These are phyloP conservation scores for Drosophila paramelanica DNA, from an alignment of 2,888 invertebrate species.

Conservation along the genomic window DNA sequence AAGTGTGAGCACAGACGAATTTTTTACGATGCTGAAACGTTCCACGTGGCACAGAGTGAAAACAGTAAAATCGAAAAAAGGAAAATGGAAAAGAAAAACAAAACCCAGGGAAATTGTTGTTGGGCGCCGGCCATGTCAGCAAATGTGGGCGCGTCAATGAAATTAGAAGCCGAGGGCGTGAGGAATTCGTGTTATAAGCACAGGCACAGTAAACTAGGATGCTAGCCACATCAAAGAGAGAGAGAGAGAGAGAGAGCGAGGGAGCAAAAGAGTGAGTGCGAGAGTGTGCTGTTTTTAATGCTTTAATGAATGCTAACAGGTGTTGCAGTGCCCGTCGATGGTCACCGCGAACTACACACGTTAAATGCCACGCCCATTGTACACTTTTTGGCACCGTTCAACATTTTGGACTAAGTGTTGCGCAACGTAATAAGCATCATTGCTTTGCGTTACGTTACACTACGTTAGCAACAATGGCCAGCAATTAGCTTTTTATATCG, in stretches of 20 bases:
- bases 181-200: neutral
- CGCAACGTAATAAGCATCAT: constrained; percentile 60
- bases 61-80: constrained; percentile 1
- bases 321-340: constrained; percentile 43
- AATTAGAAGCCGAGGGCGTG: constrained; percentile 42
- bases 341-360: constrained; percentile 21
- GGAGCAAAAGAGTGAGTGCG: neutral
- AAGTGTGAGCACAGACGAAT: constrained; percentile 70
- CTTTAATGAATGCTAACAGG: constrained; percentile 58
- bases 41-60: constrained; percentile 34
- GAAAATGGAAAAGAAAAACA: constrained; percentile 5
- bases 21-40: constrained; percentile 48
- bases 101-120: neutral
- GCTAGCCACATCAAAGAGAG: constrained; percentile 17
- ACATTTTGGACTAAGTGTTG: constrained; percentile 47
- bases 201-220: constrained; percentile 22
- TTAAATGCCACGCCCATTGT: constrained; percentile 14
- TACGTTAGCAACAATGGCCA: constrained; percentile 57
- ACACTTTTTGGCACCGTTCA: constrained; percentile 26
- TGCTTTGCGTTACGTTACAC: constrained; percentile 51
- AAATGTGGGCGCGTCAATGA: constrained; percentile 70
- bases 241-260: neutral
- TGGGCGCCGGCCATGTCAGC: constrained; percentile 38
- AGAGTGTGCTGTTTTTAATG: constrained; percentile 8
- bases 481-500: constrained; percentile 72